phyloP scores from a whole-genome alignment of 37 sponge, comb jelly and placozoan genomes.

The Spongilla lacustris region DNA sequence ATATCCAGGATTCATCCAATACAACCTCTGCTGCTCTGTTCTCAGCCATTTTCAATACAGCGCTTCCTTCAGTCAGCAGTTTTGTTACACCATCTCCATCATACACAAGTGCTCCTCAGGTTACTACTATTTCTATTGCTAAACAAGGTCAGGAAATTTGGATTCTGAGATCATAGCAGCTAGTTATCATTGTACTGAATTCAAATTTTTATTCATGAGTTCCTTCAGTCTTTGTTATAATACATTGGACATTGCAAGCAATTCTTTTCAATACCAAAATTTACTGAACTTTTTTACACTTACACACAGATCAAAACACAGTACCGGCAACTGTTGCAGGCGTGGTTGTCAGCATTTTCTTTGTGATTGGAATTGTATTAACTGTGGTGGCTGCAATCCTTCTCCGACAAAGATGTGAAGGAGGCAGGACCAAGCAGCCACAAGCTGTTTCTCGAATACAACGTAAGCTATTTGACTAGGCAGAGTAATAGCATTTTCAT shows the following conservation, averaged over 20 bases:
- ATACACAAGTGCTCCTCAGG: too few species aligned
- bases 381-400: not conserved
- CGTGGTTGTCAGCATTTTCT: not conserved
- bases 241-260: too few species aligned
- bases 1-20: too few species aligned
- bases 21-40: too few species aligned
- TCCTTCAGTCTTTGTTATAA: too few species aligned
- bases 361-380: not conserved
- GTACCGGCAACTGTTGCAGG: not conserved
- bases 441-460: not conserved
- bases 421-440: not conserved
- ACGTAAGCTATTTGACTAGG: not conserved
- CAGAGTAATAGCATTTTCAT: not conserved
- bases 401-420: not conserved
- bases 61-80: not conserved
- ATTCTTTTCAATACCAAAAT: too few species aligned
- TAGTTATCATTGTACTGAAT: too few species aligned
- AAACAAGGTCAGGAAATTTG: too few species aligned
- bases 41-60: not conserved
- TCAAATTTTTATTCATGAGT: too few species aligned
- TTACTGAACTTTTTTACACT: not conserved
- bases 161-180: too few species aligned
- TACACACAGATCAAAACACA: not conserved
- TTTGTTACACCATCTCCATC: too few species aligned
- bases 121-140: too few species aligned